Conservation (phyloP, 2,113 vertebrate species). For the Paramisgurnus dabryanus region DNA sequence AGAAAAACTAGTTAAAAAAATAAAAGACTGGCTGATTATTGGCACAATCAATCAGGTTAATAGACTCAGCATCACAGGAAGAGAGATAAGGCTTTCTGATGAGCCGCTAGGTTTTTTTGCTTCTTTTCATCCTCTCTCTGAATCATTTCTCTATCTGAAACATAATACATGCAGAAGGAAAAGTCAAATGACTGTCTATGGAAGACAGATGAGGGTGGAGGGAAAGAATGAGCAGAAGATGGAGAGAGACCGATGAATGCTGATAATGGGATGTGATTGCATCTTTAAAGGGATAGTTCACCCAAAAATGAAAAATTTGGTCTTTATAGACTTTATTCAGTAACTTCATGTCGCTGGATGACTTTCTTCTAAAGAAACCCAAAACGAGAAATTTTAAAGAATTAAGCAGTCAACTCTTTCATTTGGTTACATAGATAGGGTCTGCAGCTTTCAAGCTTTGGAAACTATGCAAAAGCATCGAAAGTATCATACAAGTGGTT, state of each 20-base stretch:
- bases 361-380: not conserved
- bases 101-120: conserved; percentile 15
- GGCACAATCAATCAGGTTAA: conserved; percentile 40
- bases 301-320: conserved; percentile 12
- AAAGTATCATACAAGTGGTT: not conserved
- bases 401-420: no score
- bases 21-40: conserved; percentile 24
- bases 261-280: conserved; percentile 22
- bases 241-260: conserved; percentile 6
- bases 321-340: not conserved
- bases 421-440: not conserved
- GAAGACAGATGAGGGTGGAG: conserved; percentile 17
- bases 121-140: conserved; percentile 13
- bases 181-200: conserved; percentile 24
- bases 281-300: conserved; percentile 27
- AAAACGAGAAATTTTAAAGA: not conserved
- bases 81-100: conserved; percentile 33
- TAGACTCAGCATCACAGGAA: conserved; percentile 23
- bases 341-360: not conserved
- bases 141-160: conserved; percentile 18
- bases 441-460: not conserved
- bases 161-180: conserved; percentile 25
- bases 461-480: not conserved
- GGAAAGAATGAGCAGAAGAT: conserved; percentile 17
- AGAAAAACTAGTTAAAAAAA: not conserved